Conservation (phyloP, 2,888 invertebrate species). For the Laothoe populi region DNA sequence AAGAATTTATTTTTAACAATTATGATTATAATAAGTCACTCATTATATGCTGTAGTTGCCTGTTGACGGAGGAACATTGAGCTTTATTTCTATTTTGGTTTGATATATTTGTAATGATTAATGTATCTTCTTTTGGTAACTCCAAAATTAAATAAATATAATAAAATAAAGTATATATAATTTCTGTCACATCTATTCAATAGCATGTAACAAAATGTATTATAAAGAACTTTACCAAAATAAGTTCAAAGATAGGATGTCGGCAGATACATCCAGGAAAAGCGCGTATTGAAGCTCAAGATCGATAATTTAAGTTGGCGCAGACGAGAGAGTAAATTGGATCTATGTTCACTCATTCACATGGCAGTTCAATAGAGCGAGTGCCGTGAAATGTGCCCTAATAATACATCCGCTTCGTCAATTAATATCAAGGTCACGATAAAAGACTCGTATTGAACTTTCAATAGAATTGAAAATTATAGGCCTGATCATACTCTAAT, state of each 20-base stretch:
- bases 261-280: neutral
- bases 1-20: too few species aligned
- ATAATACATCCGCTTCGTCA: constrained; percentile 6
- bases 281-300: constrained; percentile 3
- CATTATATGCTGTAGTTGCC: too few species aligned
- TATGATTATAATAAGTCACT: too few species aligned
- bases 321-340: constrained; percentile 51
- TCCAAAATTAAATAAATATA: too few species aligned
- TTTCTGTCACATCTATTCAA: too few species aligned
- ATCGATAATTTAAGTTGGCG: constrained; percentile 57
- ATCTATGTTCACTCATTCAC: constrained; percentile 52
- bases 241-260: neutral
- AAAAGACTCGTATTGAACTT: neutral
- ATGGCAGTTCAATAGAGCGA: constrained; percentile 41
- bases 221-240: neutral
- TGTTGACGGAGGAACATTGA: too few species aligned
- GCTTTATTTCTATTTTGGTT: too few species aligned
- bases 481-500: too few species aligned
- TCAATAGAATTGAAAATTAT: neutral
- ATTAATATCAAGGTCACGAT: constrained; percentile 8
- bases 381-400: constrained; percentile 3
- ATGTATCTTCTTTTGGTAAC: too few species aligned
- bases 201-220: neutral
- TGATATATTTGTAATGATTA: too few species aligned
- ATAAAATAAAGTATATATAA: too few species aligned